phyloP scores from a whole-genome alignment of 2,888 invertebrate genomes.

The Cerceris ruficornis region DNA sequence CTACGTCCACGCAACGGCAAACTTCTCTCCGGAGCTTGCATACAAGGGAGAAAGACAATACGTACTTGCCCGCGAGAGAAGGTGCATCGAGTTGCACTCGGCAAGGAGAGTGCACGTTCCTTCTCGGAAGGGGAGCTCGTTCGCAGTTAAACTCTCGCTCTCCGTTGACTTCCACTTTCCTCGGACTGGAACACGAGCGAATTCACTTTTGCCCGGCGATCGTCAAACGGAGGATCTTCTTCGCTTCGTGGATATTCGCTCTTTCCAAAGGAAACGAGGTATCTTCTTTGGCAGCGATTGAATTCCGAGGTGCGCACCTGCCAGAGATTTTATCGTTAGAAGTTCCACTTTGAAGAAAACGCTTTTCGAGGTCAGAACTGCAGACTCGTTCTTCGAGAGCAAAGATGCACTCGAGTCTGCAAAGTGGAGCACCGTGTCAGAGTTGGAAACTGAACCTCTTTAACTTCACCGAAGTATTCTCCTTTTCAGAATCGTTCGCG shows the following conservation, averaged over 20 bases:
- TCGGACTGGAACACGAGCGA: constrained; percentile 48
- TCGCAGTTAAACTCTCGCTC: constrained; percentile 69
- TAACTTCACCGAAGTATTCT: not conserved
- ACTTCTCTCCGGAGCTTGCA: not conserved
- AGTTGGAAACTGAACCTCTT: not conserved
- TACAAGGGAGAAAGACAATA: constrained; percentile 26
- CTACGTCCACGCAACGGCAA: not conserved
- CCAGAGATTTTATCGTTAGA: no score
- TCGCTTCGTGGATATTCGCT: no score
- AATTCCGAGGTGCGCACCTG: no score
- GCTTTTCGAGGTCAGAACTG: no score
- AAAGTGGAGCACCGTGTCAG: not conserved
- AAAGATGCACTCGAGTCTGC: not conserved
- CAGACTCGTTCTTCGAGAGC: no score
- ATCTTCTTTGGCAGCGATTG: no score
- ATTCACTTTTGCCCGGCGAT: not conserved
- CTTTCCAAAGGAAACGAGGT: no score
- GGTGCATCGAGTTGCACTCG: constrained; percentile 8
- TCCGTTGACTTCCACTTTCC: constrained; percentile 74
- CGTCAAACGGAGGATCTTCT: no score
- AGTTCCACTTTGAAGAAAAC: no score
- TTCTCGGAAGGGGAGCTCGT: constrained; percentile 17
- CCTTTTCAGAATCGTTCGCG: not conserved
- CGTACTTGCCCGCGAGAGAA: constrained; percentile 45
- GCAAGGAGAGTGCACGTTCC: constrained; percentile 9